Evolutionary conservation across 2,797 vertebrate genomes (phyloP).

Genomic region (Parauchenoglanis punctatus): DNA sequence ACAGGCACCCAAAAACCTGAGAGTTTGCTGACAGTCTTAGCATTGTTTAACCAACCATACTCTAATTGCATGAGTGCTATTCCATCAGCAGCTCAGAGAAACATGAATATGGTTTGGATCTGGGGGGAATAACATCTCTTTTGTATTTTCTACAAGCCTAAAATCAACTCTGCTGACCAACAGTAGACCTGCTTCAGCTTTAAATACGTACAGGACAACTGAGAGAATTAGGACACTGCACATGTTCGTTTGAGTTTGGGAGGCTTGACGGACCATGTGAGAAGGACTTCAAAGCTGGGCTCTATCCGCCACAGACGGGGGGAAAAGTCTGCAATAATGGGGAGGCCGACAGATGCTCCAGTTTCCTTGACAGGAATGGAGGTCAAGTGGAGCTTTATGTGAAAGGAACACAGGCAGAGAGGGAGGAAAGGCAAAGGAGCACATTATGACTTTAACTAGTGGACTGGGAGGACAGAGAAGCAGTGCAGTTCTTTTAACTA

Average conservation of each 20-base stretch:
- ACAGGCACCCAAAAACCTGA: background rate
- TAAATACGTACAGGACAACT: constrained; percentile 46
- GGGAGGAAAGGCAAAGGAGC: constrained; percentile 56
- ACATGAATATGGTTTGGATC: constrained; percentile 25
- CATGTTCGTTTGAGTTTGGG: constrained; percentile 25
- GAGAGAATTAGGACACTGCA: constrained; percentile 58
- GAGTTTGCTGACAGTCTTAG: constrained; percentile 22
- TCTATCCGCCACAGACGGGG: constrained; percentile 38
- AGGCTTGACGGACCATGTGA: constrained; percentile 38
- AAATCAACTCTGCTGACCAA: background rate
- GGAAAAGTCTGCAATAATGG: constrained; percentile 64
- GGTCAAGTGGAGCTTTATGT: constrained; percentile 80
- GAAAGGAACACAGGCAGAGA: constrained; percentile 64
- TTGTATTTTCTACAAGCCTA: background rate
- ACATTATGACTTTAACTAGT: constrained; percentile 75
- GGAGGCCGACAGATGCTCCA: constrained; percentile 76
- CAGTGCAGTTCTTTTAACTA: constrained; percentile 43
- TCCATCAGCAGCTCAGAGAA: constrained; percentile 37
- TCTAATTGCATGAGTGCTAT: constrained; percentile 21
- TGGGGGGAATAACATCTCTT: constrained; percentile 6
- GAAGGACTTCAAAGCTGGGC: constrained; percentile 40
- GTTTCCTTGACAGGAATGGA: constrained; percentile 81
- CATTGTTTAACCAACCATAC: constrained; percentile 28
- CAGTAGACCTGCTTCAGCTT: constrained; percentile 10
- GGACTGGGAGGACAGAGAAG: constrained; percentile 64